These are phyloP conservation scores for Trematomus bernacchii DNA, from an alignment of 2,797 vertebrate species.

Conservation along the genomic window DNA sequence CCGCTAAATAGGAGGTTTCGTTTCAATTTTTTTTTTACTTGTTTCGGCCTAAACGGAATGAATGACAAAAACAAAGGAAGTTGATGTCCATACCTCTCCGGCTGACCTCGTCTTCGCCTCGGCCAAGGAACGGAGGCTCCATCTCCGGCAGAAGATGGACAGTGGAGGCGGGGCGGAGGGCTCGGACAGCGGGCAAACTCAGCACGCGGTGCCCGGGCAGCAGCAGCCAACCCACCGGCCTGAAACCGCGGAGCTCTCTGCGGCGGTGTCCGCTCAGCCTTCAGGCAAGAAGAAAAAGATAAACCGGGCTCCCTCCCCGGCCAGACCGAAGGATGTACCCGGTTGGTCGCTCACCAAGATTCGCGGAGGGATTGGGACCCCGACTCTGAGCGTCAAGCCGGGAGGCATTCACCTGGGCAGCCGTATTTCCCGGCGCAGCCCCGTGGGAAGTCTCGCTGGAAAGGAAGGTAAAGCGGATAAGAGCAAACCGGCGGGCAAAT, in stretches of 20 bases:
- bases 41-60: conserved; percentile 81
- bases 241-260: conserved; percentile 52
- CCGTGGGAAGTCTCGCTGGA: conserved; percentile 64
- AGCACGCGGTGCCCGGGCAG: conserved; percentile 62
- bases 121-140: conserved; percentile 85
- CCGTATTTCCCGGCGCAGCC: conserved; percentile 84
- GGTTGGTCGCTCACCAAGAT: conserved; percentile 94
- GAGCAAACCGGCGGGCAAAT: conserved; percentile 75
- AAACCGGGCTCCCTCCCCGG: conserved; percentile 93
- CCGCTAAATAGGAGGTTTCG: conserved; percentile 31
- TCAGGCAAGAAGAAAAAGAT: conserved; percentile 91
- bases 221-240: conserved; percentile 48
- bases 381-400: conserved; percentile 82
- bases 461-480: conserved; percentile 84
- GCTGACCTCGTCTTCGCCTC: conserved; percentile 83
- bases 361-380: conserved; percentile 85
- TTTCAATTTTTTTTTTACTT: conserved; percentile 60
- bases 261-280: conserved; percentile 57
- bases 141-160: conserved; percentile 87
- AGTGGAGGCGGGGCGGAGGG: conserved; percentile 81
- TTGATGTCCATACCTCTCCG: conserved; percentile 83
- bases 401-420: conserved; percentile 84
- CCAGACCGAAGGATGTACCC: conserved; percentile 93
- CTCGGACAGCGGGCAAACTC: conserved; percentile 73
- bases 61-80: conserved; percentile 91